Percentiles rank a stretch among this genome's conserved stretches.
Conservation (phyloP, 2,797 vertebrate genomes). For the Phoxinus dragarum region DNA sequence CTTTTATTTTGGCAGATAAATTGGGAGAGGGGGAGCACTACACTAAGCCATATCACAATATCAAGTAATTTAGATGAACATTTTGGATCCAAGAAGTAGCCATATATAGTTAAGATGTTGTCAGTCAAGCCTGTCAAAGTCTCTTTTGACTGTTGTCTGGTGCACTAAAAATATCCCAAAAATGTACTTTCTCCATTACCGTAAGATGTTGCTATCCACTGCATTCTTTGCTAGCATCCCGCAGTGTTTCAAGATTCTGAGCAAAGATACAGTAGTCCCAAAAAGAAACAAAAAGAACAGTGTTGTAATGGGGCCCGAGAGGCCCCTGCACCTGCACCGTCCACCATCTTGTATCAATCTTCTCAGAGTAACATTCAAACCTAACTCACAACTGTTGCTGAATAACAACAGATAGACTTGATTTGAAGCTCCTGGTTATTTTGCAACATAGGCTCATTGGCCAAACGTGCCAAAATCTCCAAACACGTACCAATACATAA, state of each 20-base stretch:
- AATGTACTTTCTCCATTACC: background rate
- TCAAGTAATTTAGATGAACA: no score
- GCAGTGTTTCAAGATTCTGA: background rate
- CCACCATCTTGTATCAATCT: constrained; percentile 5
- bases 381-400: background rate
- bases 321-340: background rate
- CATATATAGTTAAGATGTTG: no score
- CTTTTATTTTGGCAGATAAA: no score
- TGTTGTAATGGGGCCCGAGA: background rate
- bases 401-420: background rate
- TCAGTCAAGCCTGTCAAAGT: no score
- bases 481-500: background rate
- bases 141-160: background rate
- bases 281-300: background rate
- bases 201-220: background rate
- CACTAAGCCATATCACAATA: no score
- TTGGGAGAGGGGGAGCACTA: no score
- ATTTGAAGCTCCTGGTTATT: background rate
- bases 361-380: background rate
- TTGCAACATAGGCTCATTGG: background rate
- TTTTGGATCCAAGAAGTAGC: no score
- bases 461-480: no score
- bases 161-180: background rate
- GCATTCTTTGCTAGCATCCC: background rate
- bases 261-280: constrained; percentile 3